Base-by-base conservation (phyloP, 2,113 vertebrate species). In the Bagarius yarrelli region DNA sequence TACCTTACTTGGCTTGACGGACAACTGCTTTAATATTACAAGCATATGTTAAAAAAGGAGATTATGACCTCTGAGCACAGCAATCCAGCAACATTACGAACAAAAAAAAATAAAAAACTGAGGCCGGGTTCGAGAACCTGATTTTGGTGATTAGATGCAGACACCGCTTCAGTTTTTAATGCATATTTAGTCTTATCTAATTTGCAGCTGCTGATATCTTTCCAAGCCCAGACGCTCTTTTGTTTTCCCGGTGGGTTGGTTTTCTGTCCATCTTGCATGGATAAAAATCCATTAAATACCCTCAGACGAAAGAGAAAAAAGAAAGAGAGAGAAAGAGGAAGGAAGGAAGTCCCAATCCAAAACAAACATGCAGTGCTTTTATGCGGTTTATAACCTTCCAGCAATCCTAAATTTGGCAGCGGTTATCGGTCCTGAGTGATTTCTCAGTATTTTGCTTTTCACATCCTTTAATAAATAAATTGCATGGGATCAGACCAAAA, bases 341-440 rank as follows among this genome's bases (percentile, higher is more conserved):
- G 84, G 82, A 60, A 86, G 87, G 56, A 21, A 16, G 6, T 87
- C 73, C 79, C 59, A 86, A 55, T 88, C 83, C 83, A 92, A 88
- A 72, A 56, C 81, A 89, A 90, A 88, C 83, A 87, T 47, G 70
- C 86, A 86, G 83, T 59, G 80, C 84, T 88, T 52, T 72, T 83
- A 8, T 85, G 63, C 82, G 82, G 89, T 88, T 89, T 86, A 91
- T 73, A 63, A 16, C 84, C 74, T 83, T 57, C 72, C 82, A 89
- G 85, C 15, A 30, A 67, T 50, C 66, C 69, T 70, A 78, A 81
- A 79, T 86, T 83, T 88, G 86, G 88, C 87, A 70, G 56, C 21
- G 12, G 67, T 84, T 75, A 79, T 83, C 83, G 77, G 30, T 74
- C 69, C 63, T 76, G 47, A 52, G 66, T 81, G 56, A 83, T 80